Percentiles rank a stretch among this genome's conserved stretches.
Evolutionary conservation across 2,113 vertebrate genomes (phyloP).

Genomic region (Oryctolagus cuniculus): DNA sequence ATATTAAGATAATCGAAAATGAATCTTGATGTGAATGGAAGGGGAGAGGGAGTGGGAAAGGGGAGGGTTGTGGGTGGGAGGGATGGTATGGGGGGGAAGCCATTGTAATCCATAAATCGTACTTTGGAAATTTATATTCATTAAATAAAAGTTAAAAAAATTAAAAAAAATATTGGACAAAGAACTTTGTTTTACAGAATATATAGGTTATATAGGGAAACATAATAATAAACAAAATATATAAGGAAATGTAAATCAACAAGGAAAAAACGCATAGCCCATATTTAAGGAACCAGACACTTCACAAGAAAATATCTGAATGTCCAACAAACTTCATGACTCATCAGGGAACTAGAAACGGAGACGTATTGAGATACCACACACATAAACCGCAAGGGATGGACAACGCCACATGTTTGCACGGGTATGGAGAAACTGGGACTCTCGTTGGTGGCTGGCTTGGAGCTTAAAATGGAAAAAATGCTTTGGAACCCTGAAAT

Average conservation of each 20-base stretch:
- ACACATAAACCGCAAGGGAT: background rate
- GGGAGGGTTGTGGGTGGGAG: no score
- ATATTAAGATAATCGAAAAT: no score
- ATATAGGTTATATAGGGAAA: no score
- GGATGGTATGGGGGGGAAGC: no score
- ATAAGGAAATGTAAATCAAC: background rate
- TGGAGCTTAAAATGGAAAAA: conserved; percentile 6
- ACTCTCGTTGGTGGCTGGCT: background rate
- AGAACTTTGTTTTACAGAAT: background rate
- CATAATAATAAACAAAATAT: background rate
- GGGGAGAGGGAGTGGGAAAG: no score
- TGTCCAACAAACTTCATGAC: background rate
- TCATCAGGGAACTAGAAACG: background rate
- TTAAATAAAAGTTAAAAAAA: no score
- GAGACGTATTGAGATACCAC: background rate
- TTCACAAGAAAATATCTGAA: background rate
- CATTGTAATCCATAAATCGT: no score
- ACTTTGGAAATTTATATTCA: no score
- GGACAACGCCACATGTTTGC: background rate
- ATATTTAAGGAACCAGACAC: background rate
- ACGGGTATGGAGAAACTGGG: background rate
- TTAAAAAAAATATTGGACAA: background rate
- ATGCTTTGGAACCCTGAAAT: background rate
- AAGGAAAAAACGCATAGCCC: background rate
- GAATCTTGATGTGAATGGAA: no score